Evolutionary conservation across 2,113 vertebrate species (phyloP), one percentile per base, ranked within the genome.

Genomic region (Syrrhaptes paradoxus): DNA sequence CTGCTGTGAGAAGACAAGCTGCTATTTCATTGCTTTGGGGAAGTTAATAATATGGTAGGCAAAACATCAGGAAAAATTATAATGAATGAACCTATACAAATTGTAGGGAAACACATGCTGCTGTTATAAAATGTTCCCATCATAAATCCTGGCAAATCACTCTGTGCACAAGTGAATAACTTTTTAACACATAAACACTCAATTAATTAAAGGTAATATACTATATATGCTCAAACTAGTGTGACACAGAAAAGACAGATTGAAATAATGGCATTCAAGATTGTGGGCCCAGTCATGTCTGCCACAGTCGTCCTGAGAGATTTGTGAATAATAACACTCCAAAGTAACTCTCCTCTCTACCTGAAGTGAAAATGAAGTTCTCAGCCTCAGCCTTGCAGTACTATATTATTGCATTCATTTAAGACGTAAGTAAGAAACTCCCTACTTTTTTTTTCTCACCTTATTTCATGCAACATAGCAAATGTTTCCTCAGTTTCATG

Each of bases 41-140:
- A 98, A 98, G 97, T 98, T 98, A 98, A 98, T 98, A 98, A 98
- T 98, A 98, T 97, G 97, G 98, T 98, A 98, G 98, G 98, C 98
- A 98, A 98, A 98, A 98, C 98, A 98, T 98, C 97, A 98, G 98
- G 98, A 98, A 98, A 98, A 98, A 98, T 98, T 98, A 98, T 98
- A 98, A 98, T 98, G 98, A 98, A 98, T 98, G 98, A 98, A 98
- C 98, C 98, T 97, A 98, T 98, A 98, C 98, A 98, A 97, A 98
- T 97, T 92, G 78, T 91, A 96, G 91, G 97, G 96, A 97, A 98
- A 98, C 98, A 98, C 97, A 98, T 96, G 95, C 96, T 73, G 95
- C 97, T 97, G 93, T 98, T 98, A 98, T 98, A 96, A 98, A 98
- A 98, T 86, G 96, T 98, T 98, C 98, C 98, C 95, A 97, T 97